Base-by-base conservation (phyloP, 2,113 vertebrate genomes). In the Vidua chalybeata region DNA sequence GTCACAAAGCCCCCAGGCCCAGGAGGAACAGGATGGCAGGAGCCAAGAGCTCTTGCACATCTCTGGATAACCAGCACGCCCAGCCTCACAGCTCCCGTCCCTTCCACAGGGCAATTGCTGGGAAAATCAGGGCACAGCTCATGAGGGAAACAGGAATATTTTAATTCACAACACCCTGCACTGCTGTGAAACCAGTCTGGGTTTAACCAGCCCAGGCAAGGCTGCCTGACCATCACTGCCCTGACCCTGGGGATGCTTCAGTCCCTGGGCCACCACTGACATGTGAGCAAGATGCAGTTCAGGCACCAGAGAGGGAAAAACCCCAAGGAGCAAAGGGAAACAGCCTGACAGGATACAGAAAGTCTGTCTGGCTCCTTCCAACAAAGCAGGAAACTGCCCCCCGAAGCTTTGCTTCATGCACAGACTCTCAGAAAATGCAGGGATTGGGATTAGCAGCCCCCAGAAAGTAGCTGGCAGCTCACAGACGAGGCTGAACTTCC, bases 111-210 rank as follows among this genome's bases (percentile, higher is more conserved):
- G 69, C 49, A 66, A 49, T 12, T 35, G n/a, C 80, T 94, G 82
- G 46, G 84, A 61, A 67, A 45, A 93, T 84, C n/a, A 7, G 43
- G 95, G 43, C 74, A 67, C 33, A 71, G 84, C 72, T 94, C 37
- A 12, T 69, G 75, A 68, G 58, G 64, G 21, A 51, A 91, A 69
- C 7, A n/a, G 73, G 86, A 92, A 89, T 86, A 58, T 93, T 95
- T 97, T 39, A 93, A 85, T 39, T 85, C 84, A 75, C 55, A 86
- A 37, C 49, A 86, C 13, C 31, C 26, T 91, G 69, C 75, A 84
- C 69, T 37, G 93, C 91, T 41, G 13, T 80, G 84, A 95, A 64
- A 96, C 76, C 87, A 91, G 87, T 94, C 91, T 21, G 76, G 89
- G 83, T 89, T 97, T 84, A 90, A 90, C 52, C 12, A 64, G 93